Conservation (phyloP, 2,888 invertebrate genomes). For the Orchesella flavescens region DNA sequence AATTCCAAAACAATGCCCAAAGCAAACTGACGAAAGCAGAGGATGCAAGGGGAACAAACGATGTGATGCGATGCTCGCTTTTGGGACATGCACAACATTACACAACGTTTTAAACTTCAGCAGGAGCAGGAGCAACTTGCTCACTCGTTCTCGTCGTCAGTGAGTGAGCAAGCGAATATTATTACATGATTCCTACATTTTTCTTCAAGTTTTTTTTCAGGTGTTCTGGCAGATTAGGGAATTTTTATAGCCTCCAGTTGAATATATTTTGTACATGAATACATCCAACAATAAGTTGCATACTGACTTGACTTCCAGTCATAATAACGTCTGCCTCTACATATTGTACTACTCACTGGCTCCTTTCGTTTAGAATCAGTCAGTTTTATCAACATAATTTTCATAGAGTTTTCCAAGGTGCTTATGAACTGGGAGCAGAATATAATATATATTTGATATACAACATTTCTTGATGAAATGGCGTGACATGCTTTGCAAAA, state of each 20-base stretch:
- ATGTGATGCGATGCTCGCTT: neutral
- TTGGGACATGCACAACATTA: neutral
- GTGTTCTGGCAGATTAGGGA: constrained; percentile 30
- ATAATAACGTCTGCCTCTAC: neutral
- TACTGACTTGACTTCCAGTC: neutral
- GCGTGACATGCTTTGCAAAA: constrained; percentile 57
- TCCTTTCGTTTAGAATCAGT: neutral
- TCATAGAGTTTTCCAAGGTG: neutral
- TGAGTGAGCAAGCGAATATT: constrained; percentile 29
- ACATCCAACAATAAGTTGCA: constrained; percentile 7
- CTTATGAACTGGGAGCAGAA: neutral
- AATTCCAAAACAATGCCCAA: constrained; percentile 43
- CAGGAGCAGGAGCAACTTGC: neutral
- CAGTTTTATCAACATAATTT: constrained; percentile 4
- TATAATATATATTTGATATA: neutral
- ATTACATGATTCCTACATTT: constrained; percentile 32
- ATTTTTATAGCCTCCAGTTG: constrained; percentile 51
- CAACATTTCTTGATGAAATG: constrained; percentile 31
- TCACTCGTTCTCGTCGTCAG: neutral
- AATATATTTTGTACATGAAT: constrained; percentile 22
- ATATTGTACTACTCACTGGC: no score
- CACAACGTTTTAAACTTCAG: neutral
- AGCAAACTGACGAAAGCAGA: constrained; percentile 44
- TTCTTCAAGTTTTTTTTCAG: constrained; percentile 23
- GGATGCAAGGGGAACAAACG: constrained; percentile 14